Base-by-base conservation (phyloP, 2,888 invertebrate genomes). In the Cataglyphis altisquamis region DNA sequence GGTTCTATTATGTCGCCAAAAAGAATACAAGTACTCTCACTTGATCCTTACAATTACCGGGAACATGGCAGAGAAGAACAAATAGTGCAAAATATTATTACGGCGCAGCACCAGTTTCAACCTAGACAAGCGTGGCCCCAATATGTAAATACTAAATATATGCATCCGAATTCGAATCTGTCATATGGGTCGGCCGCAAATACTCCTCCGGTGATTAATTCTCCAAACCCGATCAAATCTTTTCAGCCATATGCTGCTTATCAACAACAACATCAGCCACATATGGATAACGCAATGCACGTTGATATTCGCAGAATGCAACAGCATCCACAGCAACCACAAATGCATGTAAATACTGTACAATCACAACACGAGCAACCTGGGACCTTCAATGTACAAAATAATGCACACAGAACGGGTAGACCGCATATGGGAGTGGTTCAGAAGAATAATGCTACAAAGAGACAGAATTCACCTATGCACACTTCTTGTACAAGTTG, bases 61-160 rank as follows among this genome's bases (percentile, higher is more conserved):
- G 91, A 92, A 60, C 87, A 88, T 4, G 88, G 89, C 60, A 87
- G 91, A 63, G 90, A 90, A 8, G 85, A 80, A 39, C 73, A 68
- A 18, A 62, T 89, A 3, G 75, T 86, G 21, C 92, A 91, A 72
- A 91, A 91, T 82, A 87, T 90, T 39, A 77, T 77, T 67, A 83
- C 90, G 1, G 85, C 91, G 0, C 91, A 91, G 29, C 93, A 93
- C 67, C 92, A 93, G 18, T 91, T 92, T 86, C 92, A 92, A 25
- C 91, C 91, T 4, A 90, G 92, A 25, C 92, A 91, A 77, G 91
- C 93, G 86, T 88, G 91, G 57, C 91, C 92, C 2, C 92, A 92
- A n/a, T 93, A 91, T 45, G 87, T 92, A 10, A 92, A 91, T 18
- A 90, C 93, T 0, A 77, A 57, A 15, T 92, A 92, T 41, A 80